Evolutionary conservation across 2,113 vertebrate genomes (phyloP).

Genomic region (Poecile atricapillus): DNA sequence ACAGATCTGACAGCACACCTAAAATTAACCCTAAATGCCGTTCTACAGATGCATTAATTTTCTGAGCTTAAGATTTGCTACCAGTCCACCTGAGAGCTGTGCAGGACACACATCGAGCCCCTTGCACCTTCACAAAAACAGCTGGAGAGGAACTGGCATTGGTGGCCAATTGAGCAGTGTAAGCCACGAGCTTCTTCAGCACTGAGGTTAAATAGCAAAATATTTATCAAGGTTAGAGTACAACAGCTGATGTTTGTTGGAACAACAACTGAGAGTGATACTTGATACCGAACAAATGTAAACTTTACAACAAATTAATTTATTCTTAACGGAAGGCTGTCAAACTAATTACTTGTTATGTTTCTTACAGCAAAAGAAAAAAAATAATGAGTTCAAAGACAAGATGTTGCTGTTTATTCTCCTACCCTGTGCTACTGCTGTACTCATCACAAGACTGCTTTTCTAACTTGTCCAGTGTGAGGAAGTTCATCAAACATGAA

Average conservation of each 20-base stretch:
- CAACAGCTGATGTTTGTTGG: not conserved
- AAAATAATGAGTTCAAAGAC: not conserved
- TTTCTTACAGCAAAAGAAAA: not conserved
- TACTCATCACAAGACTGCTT: not conserved
- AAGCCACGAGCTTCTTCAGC: not conserved
- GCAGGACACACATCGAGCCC: not conserved
- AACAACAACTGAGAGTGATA: not conserved
- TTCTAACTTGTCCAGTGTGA: not conserved
- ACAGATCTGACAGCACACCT: not conserved
- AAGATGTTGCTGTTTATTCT: not conserved
- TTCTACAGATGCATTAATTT: not conserved
- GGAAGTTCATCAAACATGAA: not conserved
- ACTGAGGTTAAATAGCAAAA: not conserved
- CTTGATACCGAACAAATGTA: not conserved
- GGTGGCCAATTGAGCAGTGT: not conserved
- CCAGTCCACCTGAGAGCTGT: not conserved
- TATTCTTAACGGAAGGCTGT: not conserved
- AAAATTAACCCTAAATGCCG: not conserved
- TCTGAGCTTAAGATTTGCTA: not conserved
- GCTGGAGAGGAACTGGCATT: not conserved
- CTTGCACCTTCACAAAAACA: not conserved
- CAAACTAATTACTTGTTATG: not conserved
- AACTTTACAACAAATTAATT: not conserved
- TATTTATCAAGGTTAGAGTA: not conserved
- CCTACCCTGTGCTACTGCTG: not conserved